Evolutionary conservation across 2,113 vertebrate genomes (phyloP).

Genomic region (Notothenia rossii): DNA sequence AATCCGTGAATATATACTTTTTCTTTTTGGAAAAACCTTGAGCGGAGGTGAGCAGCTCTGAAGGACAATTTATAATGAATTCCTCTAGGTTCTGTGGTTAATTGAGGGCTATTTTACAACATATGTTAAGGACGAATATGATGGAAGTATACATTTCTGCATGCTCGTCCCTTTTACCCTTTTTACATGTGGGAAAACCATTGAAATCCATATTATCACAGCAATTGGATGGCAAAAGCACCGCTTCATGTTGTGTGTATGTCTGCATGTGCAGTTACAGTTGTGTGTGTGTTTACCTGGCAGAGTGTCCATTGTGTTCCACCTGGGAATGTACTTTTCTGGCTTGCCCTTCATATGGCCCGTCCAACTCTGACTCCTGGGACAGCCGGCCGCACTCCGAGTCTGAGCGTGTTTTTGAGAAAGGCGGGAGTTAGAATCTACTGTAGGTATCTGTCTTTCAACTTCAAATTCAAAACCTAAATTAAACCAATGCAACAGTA

Average conservation of each 20-base stretch:
- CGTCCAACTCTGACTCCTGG: slow-evolving; percentile 63
- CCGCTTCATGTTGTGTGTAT: not conserved
- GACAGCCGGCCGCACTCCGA: slow-evolving; percentile 61
- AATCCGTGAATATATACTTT: too few species aligned
- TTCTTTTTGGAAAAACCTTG: too few species aligned
- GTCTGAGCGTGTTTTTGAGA: slow-evolving; percentile 51
- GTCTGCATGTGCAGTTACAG: not conserved
- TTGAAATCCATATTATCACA: too few species aligned
- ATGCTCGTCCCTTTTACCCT: too few species aligned
- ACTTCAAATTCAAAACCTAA: not conserved
- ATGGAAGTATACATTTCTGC: too few species aligned
- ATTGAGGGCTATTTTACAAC: too few species aligned
- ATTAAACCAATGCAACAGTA: not conserved
- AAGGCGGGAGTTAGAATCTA: not conserved
- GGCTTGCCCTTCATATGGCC: slow-evolving; percentile 38
- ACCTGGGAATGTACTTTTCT: slow-evolving; percentile 48
- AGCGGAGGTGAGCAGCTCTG: too few species aligned
- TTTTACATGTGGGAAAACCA: too few species aligned
- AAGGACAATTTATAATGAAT: too few species aligned
- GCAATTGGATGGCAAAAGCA: not conserved
- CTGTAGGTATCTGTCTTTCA: not conserved
- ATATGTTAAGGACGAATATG: too few species aligned
- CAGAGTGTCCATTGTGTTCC: slow-evolving; percentile 56
- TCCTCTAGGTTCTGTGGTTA: too few species aligned
- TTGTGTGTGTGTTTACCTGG: slow-evolving; percentile 58